A percentile compares a stretch with the other conserved stretches of the same genome.
Conservation (phyloP, 2,113 vertebrate species). For the Procavia capensis region DNA sequence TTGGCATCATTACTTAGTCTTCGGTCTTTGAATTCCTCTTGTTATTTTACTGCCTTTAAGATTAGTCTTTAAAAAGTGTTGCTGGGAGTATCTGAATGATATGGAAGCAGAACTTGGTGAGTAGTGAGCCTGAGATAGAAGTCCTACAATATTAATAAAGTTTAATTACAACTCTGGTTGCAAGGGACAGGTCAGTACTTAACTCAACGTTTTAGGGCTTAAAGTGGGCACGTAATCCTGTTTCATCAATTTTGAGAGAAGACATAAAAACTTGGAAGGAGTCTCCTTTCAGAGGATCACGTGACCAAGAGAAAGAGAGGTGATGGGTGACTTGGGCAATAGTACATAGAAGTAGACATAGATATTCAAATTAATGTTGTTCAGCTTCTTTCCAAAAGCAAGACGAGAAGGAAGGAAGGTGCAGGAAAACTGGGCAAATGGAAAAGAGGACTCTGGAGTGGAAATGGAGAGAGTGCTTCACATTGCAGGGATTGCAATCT, state of each 20-base stretch:
- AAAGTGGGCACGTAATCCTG: not conserved
- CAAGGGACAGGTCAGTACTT: not conserved
- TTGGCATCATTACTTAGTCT: slow-evolving; percentile 79
- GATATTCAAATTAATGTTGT: not conserved
- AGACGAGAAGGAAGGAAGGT: too few species aligned
- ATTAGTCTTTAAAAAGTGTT: slow-evolving; percentile 68
- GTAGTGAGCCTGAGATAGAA: not conserved
- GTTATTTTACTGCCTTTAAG: slow-evolving; percentile 34
- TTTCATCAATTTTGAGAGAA: slow-evolving; percentile 30
- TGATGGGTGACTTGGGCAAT: not conserved
- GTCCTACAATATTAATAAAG: slow-evolving; percentile 71
- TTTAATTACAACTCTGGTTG: not conserved
- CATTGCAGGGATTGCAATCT: too few species aligned
- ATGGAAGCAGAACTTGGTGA: slow-evolving; percentile 69
- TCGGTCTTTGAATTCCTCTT: slow-evolving; percentile 78
- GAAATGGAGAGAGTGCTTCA: too few species aligned
- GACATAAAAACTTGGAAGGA: not conserved
- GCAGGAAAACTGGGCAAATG: too few species aligned
- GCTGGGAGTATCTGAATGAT: slow-evolving; percentile 52
- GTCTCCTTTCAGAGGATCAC: not conserved
- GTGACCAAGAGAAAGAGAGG: not conserved
- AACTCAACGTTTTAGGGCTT: slow-evolving; percentile 33
- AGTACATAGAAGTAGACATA: not conserved
- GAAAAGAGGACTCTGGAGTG: too few species aligned
- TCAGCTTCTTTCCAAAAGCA: too few species aligned